A percentile compares a stretch with the other conserved stretches of the same genome.
phyloP scores from a whole-genome alignment of 2,113 vertebrate genomes.

The Thinocorus orbignyianus region DNA sequence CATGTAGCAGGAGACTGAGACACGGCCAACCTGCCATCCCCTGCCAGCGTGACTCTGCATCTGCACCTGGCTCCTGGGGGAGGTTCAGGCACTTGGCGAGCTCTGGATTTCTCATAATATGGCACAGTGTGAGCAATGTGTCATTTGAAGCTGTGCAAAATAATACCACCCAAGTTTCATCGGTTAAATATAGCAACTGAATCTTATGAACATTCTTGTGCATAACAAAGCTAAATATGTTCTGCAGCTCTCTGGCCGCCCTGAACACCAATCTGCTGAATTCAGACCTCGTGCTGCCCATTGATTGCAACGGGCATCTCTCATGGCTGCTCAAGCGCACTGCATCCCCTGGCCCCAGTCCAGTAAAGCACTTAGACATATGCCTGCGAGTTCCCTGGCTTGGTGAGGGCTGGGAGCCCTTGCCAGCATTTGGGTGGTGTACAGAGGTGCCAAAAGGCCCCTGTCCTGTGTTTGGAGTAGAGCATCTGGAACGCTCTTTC shows the following conservation, averaged over 20 bases:
- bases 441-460: neutral
- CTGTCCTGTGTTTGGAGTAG: neutral
- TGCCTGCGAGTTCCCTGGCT: neutral
- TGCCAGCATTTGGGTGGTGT: neutral
- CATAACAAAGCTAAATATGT: neutral
- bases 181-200: neutral
- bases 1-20: neutral
- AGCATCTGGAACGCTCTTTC: neutral
- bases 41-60: neutral
- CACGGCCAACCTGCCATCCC: neutral
- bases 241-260: neutral
- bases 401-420: neutral
- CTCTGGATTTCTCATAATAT: rapidly evolving
- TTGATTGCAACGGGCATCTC: neutral
- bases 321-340: neutral
- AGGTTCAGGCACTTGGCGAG: neutral
- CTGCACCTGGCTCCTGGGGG: neutral
- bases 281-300: neutral
- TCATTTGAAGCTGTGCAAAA: neutral
- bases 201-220: neutral
- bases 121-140: rapidly evolving
- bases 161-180: neutral
- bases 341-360: neutral
- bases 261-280: neutral
- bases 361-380: neutral